Base-by-base conservation (phyloP, 2,888 invertebrate genomes). In the Himalopsyche tibetana region DNA sequence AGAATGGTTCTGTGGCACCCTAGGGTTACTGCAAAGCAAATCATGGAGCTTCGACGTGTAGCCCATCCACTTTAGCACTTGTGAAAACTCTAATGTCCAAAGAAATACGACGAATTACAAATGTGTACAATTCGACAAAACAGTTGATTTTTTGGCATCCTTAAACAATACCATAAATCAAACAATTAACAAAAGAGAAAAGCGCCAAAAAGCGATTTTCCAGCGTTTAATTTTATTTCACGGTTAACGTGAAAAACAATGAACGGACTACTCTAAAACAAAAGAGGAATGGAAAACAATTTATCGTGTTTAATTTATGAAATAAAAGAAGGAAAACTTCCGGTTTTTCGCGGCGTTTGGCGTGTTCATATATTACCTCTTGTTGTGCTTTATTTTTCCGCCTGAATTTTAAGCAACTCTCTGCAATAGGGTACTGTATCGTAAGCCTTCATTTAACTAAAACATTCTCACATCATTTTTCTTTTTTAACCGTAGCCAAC, bases 301-400 rank as follows among this genome's bases (percentile, higher is more conserved):
- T 63, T 63, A 63, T 63, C 63, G 63, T 11, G 63, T 63, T 63
- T 63, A 63, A 63, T 63, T 63, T 19, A 63, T 63, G 63, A 19
- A 63, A 63, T 63, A 63, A 63, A 63, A 63, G 63, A 63, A 63
- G 19, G 63, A 11, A 63, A 63, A 63, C 63, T 63, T 63, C 63
- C 63, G 63, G 63, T 63, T 63, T 63, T 19, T 63, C 63, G 63
- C 63, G 63, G 63, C 8, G 63, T 28, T 63, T 63, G 11, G 63
- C 63, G 19, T 63, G 63, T 63, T 63, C 63, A 63, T 63, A 63
- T 63, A 63, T 63, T 63, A 63, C 63, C 63, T 19, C 63, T n/a
- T 63, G 63, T 28, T 28, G 63, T 63, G 63, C 63, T 19, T 15
- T 63, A 63, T 63, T 63, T 63, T 51, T 3, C 63, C 11, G 19